Conservation (phyloP, 2,797 vertebrate species). For the Vultur gryphus region DNA sequence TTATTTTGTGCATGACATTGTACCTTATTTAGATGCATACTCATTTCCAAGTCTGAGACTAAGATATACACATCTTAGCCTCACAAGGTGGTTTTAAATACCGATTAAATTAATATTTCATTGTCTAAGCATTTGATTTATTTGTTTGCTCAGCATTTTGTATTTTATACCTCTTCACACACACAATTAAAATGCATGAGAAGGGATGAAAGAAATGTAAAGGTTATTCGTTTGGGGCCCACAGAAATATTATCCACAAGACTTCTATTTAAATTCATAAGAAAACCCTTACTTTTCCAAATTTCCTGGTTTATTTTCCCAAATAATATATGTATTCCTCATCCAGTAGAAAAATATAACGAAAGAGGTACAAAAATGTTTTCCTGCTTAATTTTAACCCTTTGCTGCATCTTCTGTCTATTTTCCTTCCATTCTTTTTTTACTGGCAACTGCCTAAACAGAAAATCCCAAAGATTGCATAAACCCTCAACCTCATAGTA, state of each 20-base stretch:
- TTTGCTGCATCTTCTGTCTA: background rate
- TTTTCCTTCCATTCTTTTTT: background rate
- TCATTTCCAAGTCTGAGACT: background rate
- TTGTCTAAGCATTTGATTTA: background rate
- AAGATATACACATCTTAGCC: background rate
- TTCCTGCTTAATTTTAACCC: background rate
- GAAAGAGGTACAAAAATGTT: background rate
- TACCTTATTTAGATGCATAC: background rate
- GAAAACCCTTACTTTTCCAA: background rate
- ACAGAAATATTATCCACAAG: background rate
- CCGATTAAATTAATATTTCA: background rate
- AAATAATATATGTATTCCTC: background rate
- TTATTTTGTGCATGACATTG: background rate
- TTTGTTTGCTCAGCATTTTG: background rate
- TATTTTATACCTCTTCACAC: background rate
- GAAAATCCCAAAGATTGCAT: background rate
- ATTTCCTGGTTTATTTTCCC: background rate
- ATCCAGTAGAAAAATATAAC: background rate
- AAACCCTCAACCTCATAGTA: background rate
- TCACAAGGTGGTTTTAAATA: background rate
- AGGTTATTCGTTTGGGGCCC: background rate
- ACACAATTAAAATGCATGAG: background rate
- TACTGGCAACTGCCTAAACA: background rate
- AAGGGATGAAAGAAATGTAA: background rate
- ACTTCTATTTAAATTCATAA: background rate